phyloP scores from a whole-genome alignment of 2,113 vertebrate species.

The Diadophis punctatus region DNA sequence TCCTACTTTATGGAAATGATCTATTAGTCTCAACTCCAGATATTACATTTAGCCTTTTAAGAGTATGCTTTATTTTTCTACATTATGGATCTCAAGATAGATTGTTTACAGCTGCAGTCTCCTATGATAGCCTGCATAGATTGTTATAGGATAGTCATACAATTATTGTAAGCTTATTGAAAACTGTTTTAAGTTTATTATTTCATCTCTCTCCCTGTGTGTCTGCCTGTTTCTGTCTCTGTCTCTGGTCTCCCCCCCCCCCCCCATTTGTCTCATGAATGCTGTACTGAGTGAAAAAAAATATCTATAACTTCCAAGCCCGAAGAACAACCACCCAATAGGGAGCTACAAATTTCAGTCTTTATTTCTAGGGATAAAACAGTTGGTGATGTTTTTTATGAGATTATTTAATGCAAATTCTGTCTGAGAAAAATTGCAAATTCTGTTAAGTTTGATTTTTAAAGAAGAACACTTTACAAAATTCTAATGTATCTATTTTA shows the following conservation, averaged over 20 bases:
- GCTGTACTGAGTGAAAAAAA: background rate
- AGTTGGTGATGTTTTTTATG: background rate
- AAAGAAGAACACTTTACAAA: background rate
- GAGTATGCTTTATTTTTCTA: background rate
- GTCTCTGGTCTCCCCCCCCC: background rate
- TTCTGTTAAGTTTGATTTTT: background rate
- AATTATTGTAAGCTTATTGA: background rate
- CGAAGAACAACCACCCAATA: background rate
- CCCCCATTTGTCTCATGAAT: background rate
- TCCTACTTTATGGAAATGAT: background rate
- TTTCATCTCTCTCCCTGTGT: background rate
- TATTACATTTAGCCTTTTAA: background rate
- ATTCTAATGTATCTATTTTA: background rate
- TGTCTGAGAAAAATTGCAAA: background rate
- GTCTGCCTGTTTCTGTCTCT: background rate
- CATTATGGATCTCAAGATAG: background rate
- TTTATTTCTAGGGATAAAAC: background rate
- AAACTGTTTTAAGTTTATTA: background rate
- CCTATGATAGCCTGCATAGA: background rate
- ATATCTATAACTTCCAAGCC: background rate
- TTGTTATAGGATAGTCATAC: background rate
- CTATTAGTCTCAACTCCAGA: background rate
- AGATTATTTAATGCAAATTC: background rate
- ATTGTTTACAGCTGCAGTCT: background rate
- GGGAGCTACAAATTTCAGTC: background rate